Percentiles rank a stretch among this genome's conserved stretches.
Conservation (phyloP, 2,113 vertebrate species). For the Siniperca chuatsi region DNA sequence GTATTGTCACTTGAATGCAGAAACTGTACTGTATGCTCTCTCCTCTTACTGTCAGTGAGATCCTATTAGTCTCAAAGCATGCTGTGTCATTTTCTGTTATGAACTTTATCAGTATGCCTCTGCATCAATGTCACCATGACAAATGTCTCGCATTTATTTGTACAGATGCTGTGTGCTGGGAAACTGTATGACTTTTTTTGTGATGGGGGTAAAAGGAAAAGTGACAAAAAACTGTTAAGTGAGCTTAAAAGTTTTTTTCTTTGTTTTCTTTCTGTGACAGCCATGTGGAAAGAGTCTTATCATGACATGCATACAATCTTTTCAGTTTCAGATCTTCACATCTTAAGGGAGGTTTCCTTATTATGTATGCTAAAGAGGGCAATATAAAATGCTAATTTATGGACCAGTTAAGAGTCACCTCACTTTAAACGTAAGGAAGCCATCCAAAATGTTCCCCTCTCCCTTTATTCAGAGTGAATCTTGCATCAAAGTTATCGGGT, state of each 20-base stretch:
- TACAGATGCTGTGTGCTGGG: constrained; percentile 32
- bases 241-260: constrained; percentile 37
- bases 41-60: not conserved
- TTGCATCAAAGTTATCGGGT: constrained; percentile 71
- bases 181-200: not conserved
- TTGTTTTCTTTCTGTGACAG: constrained; percentile 19
- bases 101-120: constrained; percentile 31
- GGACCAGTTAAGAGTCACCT: constrained; percentile 71
- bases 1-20: not conserved
- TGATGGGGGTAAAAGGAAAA: constrained; percentile 17
- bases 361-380: constrained; percentile 68
- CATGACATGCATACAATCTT: constrained; percentile 19
- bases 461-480: constrained; percentile 54
- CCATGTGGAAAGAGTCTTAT: constrained; percentile 31
- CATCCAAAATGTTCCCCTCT: constrained; percentile 57
- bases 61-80: not conserved
- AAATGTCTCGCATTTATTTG: constrained; percentile 42
- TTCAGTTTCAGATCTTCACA: constrained; percentile 66
- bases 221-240: constrained; percentile 12
- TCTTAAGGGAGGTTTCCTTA: constrained; percentile 56
- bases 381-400: constrained; percentile 78
- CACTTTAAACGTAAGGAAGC: constrained; percentile 70
- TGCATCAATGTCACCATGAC: constrained; percentile 52
- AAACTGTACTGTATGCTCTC: not conserved
- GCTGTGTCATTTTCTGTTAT: constrained; percentile 25